These are phyloP conservation scores for Penelope pileata DNA, from an alignment of 2,113 vertebrate species.

Conservation along the genomic window DNA sequence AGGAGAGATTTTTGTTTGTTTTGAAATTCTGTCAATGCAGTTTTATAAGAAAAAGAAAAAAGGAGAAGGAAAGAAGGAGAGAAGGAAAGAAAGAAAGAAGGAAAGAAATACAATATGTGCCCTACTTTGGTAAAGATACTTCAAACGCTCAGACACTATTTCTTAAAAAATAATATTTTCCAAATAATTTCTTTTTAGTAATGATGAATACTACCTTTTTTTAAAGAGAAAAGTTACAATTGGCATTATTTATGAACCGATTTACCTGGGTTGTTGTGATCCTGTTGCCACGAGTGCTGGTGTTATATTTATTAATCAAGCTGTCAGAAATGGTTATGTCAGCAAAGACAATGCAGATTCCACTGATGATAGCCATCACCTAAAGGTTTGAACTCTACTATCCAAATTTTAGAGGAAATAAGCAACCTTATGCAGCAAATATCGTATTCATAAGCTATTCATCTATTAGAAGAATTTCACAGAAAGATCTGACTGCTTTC, in stretches of 20 bases:
- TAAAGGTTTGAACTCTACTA: background rate
- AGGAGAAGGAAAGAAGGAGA: background rate
- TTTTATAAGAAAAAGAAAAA: background rate
- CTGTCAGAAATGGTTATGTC: conserved; percentile 34
- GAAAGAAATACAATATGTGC: background rate
- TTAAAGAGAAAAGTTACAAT: background rate
- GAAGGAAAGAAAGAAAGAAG: background rate
- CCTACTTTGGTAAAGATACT: background rate
- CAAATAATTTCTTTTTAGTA: background rate
- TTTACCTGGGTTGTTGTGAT: background rate
- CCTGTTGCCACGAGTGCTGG: background rate
- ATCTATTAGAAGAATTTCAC: background rate
- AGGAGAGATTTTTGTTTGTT: background rate
- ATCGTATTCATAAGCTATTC: background rate
- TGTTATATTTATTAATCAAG: conserved; percentile 29
- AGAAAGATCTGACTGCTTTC: background rate
- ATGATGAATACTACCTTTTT: background rate
- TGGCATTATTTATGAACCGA: background rate
- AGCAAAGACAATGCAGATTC: background rate
- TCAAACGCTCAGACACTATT: background rate
- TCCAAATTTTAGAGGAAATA: background rate
- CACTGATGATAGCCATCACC: background rate
- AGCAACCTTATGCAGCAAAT: background rate
- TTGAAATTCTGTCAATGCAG: background rate
- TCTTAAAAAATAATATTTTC: background rate